Percentiles rank a stretch among this genome's conserved stretches.
phyloP scores from a whole-genome alignment of 1,140 invertebrate species.

The Habropoda laboriosa region DNA sequence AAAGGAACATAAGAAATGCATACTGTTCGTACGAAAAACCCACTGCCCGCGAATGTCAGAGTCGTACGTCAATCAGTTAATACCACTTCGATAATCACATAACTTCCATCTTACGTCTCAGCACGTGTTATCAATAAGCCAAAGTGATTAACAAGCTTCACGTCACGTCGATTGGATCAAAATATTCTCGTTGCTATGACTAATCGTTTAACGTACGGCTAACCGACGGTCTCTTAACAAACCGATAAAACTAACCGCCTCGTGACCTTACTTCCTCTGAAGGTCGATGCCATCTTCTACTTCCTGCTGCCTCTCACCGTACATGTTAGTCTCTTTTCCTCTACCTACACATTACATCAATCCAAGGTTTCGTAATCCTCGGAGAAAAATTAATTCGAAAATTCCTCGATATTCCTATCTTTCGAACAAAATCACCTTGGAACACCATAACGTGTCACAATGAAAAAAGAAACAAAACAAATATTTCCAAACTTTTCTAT shows the following conservation, averaged over 20 bases:
- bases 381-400: too few species aligned
- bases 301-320: neutral
- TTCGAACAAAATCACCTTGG: too few species aligned
- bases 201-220: constrained; percentile 24
- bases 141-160: neutral
- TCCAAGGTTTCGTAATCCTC: too few species aligned
- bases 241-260: neutral
- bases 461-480: too few species aligned
- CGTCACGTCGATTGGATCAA: neutral
- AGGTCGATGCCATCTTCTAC: neutral
- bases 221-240: neutral
- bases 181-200: neutral
- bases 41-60: too few species aligned
- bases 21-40: too few species aligned
- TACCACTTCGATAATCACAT: neutral
- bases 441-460: too few species aligned
- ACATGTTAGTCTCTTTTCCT: neutral
- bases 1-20: neutral
- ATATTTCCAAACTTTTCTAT: too few species aligned
- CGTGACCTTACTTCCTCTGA: neutral
- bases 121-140: neutral
- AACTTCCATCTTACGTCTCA: constrained; percentile 1
- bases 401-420: too few species aligned
- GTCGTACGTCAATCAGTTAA: too few species aligned
- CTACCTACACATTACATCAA: neutral